Evolutionary conservation across 2,888 invertebrate genomes (phyloP).

Genomic region (Diaprepes abbreviatus): DNA sequence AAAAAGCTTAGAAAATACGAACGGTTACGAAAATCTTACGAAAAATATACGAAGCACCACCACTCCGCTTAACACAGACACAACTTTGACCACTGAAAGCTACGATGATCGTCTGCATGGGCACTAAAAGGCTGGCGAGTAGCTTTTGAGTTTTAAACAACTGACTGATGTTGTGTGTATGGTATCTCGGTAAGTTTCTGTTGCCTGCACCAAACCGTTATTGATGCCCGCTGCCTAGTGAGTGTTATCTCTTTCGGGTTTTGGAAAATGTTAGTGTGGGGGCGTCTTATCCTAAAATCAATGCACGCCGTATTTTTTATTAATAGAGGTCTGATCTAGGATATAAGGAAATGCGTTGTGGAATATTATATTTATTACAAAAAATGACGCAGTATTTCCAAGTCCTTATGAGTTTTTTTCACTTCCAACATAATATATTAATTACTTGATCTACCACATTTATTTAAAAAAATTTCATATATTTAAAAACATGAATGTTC

Average conservation of each 20-base stretch:
- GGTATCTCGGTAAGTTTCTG: conserved; percentile 30
- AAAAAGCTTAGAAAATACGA: not conserved
- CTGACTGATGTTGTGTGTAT: conserved; percentile 23
- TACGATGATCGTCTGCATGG: conserved; percentile 31
- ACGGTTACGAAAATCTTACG: not conserved
- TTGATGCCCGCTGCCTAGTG: conserved; percentile 4
- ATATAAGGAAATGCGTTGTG: too few species aligned
- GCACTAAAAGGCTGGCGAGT: conserved; percentile 23
- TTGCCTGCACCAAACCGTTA: conserved; percentile 40
- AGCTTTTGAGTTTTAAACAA: conserved; percentile 28
- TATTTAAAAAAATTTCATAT: too few species aligned
- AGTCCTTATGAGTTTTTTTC: too few species aligned
- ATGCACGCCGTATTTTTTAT: too few species aligned
- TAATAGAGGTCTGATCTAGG: too few species aligned
- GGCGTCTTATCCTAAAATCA: too few species aligned
- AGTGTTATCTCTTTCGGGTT: conserved; percentile 25
- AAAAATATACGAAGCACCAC: conserved; percentile 8
- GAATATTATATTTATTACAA: too few species aligned
- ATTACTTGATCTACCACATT: too few species aligned
- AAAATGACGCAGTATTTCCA: too few species aligned
- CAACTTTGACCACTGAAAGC: conserved; percentile 15
- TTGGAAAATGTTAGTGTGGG: conserved; percentile 11
- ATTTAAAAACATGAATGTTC: too few species aligned
- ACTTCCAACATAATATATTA: too few species aligned
- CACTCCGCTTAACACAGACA: not conserved